Percentiles rank a stretch among this genome's conserved stretches.
phyloP scores from a whole-genome alignment of 2,888 invertebrate species.

The Sphaerophoria rueppellii region DNA sequence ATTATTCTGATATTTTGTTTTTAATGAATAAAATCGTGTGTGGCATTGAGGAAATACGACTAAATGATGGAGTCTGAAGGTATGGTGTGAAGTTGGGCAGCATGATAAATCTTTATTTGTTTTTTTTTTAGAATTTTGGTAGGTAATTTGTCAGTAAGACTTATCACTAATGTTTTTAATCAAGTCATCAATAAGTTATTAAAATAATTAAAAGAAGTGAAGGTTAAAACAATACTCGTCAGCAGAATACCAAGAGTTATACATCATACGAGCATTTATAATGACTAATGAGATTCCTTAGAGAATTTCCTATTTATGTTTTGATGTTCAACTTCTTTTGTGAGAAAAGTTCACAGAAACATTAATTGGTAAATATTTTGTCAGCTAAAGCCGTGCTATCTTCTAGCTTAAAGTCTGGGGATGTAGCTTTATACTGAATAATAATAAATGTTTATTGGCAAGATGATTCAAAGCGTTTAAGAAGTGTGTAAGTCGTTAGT shows the following conservation, averaged over 20 bases:
- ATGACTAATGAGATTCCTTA: not conserved
- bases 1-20: constrained; percentile 19
- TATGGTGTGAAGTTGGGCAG: constrained; percentile 13
- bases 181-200: constrained; percentile 10
- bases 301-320: too few relatives aligned
- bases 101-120: constrained; percentile 16
- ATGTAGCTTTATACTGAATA: too few relatives aligned
- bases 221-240: not conserved
- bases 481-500: too few relatives aligned
- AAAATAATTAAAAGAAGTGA: constrained; percentile 10
- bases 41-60: constrained; percentile 40
- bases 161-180: constrained; percentile 1
- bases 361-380: too few relatives aligned
- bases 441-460: too few relatives aligned
- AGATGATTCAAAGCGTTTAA: too few relatives aligned
- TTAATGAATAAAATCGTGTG: constrained; percentile 45
- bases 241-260: not conserved
- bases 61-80: not conserved
- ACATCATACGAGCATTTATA: not conserved
- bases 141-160: constrained; percentile 6
- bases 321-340: too few relatives aligned
- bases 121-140: not conserved
- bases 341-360: too few relatives aligned
- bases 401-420: too few relatives aligned
- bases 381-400: too few relatives aligned